Evolutionary conservation across 2,113 vertebrate species (phyloP), one percentile per base, ranked within the genome.

Genomic region (Uria aalge): DNA sequence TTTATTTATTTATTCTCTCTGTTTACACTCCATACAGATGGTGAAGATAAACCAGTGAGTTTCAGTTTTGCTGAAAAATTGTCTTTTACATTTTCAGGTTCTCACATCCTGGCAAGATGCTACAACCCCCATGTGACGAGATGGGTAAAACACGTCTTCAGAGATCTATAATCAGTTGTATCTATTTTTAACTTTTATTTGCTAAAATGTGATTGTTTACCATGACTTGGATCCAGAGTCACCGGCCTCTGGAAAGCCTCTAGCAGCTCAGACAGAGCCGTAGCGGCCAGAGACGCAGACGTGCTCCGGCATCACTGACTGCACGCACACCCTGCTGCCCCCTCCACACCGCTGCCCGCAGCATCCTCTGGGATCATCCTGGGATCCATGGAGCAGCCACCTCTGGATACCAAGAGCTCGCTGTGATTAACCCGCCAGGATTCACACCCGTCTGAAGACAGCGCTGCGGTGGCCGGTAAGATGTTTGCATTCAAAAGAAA

Each of bases 1-100:
- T 93, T 90, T 94, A 71, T 78, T 96, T 95, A 24, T 84, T 91
- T 90, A 43, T 88, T 66, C 21, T 75, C 47, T 89, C 80, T 94
- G 77, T 73, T 92, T 94, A 87, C 38, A 26, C n/a, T 91, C 53
- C 74, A 38, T 52, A 41, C 85, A 92, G 87, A 76, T 90, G 77
- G 84, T 73, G 63, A 85, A 80, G 84, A 82, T 43, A 94, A 85
- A 71, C 6, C 21, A 57, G 6, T 11, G 50, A 74, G 41, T 59
- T 95, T 83, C 48, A 27, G n/a, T 94, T 95, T 69, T 89, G 66
- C 47, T 90, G 62, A 85, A 80, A 89, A 85, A 48, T 29, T 41
- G 18, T 55, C 53, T 87, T 91, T 72, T 90, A 26, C 15, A 12
- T 94, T 92, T 94, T 67, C 56, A 78, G 56, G 36, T 88, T 91